Evolutionary conservation across 2,113 vertebrate genomes (phyloP).

Genomic region (Bolborhynchus lineola): DNA sequence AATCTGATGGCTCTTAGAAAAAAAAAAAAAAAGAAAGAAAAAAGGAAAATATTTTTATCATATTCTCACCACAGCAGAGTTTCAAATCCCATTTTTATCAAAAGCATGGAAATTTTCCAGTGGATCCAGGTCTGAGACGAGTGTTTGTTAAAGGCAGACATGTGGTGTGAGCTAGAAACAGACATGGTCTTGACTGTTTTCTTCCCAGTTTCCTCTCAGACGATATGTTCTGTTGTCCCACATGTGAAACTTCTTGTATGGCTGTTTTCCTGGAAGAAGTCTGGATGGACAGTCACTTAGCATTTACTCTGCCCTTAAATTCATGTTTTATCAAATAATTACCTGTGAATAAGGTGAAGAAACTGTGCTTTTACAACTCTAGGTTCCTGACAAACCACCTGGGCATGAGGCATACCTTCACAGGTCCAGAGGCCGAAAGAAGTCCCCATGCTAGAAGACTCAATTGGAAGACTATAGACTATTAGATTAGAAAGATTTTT

Average conservation of each 20-base stretch:
- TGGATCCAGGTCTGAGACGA: not conserved
- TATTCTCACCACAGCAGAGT: not conserved
- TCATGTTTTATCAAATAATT: not conserved
- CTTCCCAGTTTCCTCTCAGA: not conserved
- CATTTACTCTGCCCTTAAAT: not conserved
- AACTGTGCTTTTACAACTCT: not conserved
- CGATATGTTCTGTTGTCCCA: not conserved
- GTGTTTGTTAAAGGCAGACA: not conserved
- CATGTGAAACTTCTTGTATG: not conserved
- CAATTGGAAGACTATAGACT: not conserved
- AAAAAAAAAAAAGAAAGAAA: not conserved
- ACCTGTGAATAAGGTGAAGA: not conserved
- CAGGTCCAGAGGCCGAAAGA: not conserved
- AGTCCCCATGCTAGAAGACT: not conserved
- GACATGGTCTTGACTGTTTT: not conserved
- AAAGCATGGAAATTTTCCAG: not conserved
- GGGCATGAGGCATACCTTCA: not conserved
- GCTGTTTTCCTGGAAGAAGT: not conserved
- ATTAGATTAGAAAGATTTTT: not conserved
- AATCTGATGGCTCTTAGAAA: not conserved
- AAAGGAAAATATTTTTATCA: not conserved
- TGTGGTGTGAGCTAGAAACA: not conserved
- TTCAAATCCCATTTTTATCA: not conserved
- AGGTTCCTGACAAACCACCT: not conserved
- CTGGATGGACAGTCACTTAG: not conserved